phyloP scores from a whole-genome alignment of 2,888 invertebrate genomes.

The Phortica okadai region DNA sequence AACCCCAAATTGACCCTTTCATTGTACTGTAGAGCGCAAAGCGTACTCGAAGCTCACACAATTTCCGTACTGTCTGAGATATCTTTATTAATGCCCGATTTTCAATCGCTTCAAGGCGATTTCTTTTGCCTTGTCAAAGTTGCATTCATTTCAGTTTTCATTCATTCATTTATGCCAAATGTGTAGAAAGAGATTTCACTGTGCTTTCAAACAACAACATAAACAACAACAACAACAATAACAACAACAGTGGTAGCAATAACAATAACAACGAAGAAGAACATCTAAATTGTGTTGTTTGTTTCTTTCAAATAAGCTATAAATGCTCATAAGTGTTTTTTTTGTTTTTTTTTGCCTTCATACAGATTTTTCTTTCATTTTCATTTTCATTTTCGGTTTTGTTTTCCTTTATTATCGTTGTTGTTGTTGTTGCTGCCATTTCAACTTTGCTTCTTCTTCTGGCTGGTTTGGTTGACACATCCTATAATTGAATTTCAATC shows the following conservation, averaged over 20 bases:
- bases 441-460: constrained; percentile 14
- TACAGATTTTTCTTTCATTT: neutral
- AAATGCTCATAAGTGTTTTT: neutral
- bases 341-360: neutral
- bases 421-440: constrained; percentile 36
- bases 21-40: too few relatives aligned
- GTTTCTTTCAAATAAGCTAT: neutral
- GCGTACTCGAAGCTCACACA: too few relatives aligned
- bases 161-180: neutral
- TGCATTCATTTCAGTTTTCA: neutral
- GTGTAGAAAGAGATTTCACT: neutral
- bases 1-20: too few relatives aligned
- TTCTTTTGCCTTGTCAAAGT: neutral
- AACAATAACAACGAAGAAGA: neutral
- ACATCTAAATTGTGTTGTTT: neutral
- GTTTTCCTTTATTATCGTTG: constrained; percentile 22
- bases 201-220: neutral
- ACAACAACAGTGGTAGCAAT: neutral
- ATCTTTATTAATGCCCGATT: too few relatives aligned
- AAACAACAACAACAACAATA: neutral
- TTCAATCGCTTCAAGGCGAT: too few relatives aligned
- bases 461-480: constrained; percentile 62
- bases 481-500: constrained; percentile 68
- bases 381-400: neutral
- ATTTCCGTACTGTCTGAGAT: too few relatives aligned